Conservation (phyloP, 2,797 vertebrate genomes). For the Leuciscus waleckii region DNA sequence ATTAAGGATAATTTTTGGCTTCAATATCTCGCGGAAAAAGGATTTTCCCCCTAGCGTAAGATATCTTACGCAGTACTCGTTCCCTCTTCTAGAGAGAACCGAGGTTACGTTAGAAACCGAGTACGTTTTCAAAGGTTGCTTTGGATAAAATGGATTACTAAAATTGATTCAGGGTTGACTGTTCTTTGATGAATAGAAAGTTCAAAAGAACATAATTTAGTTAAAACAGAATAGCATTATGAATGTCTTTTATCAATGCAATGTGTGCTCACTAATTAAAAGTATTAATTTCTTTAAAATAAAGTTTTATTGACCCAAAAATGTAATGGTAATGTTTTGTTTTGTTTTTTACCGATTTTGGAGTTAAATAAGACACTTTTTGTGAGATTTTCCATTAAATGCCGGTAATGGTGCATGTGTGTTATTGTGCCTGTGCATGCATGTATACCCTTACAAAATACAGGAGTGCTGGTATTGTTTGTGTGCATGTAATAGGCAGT, state of each 20-base stretch:
- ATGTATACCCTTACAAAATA: neutral
- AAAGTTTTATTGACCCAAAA: neutral
- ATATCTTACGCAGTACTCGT: too few relatives aligned
- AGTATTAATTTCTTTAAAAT: neutral
- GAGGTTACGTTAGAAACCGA: too few relatives aligned
- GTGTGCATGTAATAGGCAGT: constrained; percentile 30
- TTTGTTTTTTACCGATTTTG: neutral
- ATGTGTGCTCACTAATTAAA: neutral
- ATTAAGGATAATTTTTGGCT: too few relatives aligned
- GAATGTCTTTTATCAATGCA: neutral
- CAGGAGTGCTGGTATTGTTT: constrained; percentile 13
- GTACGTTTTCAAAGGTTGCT: too few relatives aligned
- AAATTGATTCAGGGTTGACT: too few relatives aligned
- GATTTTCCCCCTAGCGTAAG: too few relatives aligned
- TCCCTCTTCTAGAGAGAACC: too few relatives aligned
- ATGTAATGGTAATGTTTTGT: too few relatives aligned
- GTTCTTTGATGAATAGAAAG: neutral
- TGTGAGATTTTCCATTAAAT: neutral
- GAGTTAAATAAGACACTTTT: neutral
- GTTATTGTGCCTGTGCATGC: neutral
- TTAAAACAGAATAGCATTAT: neutral
- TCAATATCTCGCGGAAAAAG: too few relatives aligned
- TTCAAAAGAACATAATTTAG: too few relatives aligned
- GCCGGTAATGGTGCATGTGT: neutral
- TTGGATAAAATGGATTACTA: too few relatives aligned